Evolutionary conservation across 2,888 invertebrate genomes (phyloP).

Genomic region (Vanessa cardui): DNA sequence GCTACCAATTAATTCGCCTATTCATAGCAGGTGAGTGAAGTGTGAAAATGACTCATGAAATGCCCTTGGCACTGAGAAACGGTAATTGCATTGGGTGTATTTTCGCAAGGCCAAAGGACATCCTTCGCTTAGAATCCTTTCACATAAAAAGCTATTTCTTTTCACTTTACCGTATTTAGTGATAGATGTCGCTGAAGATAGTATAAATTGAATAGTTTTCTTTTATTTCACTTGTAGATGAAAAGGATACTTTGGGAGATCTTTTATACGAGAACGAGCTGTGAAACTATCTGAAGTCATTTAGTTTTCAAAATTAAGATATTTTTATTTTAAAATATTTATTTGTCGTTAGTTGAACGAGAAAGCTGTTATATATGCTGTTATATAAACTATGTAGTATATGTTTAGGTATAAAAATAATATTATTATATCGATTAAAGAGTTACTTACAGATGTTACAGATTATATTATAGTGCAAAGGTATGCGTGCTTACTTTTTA

Average conservation of each 20-base stretch:
- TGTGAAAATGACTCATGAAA: slow-evolving; percentile 38
- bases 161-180: slow-evolving; percentile 30
- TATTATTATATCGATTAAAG: too few relatives aligned
- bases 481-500: too few relatives aligned
- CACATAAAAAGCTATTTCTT: slow-evolving; percentile 34
- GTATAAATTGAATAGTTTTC: slow-evolving; percentile 6
- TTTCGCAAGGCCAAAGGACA: slow-evolving; percentile 38
- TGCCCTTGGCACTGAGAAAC: slow-evolving; percentile 43
- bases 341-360: too few relatives aligned
- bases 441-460: too few relatives aligned
- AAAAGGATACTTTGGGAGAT: background rate
- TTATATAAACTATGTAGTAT: too few relatives aligned
- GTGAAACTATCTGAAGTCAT: too few relatives aligned
- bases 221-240: background rate
- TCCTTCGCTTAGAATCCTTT: slow-evolving; percentile 34
- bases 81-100: slow-evolving; percentile 49
- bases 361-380: too few relatives aligned
- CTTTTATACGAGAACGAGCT: background rate
- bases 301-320: too few relatives aligned
- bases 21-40: slow-evolving; percentile 44
- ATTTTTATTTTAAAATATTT: too few relatives aligned
- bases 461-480: too few relatives aligned
- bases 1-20: slow-evolving; percentile 66
- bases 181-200: slow-evolving; percentile 23
- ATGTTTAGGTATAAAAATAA: too few relatives aligned